Base-by-base conservation (phyloP, 2,888 invertebrate species). In the Pardosa pseudoannulata region DNA sequence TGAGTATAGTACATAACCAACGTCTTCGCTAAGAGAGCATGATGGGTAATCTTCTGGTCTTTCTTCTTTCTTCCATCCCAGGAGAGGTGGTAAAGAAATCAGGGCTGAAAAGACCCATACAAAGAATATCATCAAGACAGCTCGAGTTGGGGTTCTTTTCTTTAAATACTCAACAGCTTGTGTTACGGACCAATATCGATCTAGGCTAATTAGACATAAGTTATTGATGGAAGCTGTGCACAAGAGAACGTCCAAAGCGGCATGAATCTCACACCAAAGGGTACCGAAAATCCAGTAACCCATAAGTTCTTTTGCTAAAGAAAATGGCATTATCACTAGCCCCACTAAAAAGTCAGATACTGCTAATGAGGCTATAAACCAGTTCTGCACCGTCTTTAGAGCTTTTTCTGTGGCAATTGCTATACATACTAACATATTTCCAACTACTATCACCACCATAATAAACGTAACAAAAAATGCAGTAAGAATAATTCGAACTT, bases 221-320 rank as follows among this genome's bases (percentile, higher is more conserved):
- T 98, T 98, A 95, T 98, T 96, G 89, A 98, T 98, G 88, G 97
- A 97, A 70, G 98, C 97, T 13, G 98, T 98, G 92, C 97, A 97
- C 91, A 98, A 93, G 62, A 98, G 93, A 90, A 98, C 98, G 93
- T 98, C 98, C 94, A 97, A 96, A 28, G 98, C 98, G 73, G 96
- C 96, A 92, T 97, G 96, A 90, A 98, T 95, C 92, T 98, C 97
- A 92, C 98, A 98, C 97, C 98, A 97, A 94, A 97, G 95, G 90
- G 95, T 94, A 83, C 98, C 98, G 91, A 98, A 98, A 92, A 97
- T 96, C 98, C 98, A 98, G 91, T 98, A 98, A 7, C 98, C 98
- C 98, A 98, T 98, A 90, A 98, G 93, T 93, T 98, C 98, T 91
- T 98, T 97, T 39, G 98, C 97, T 90, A 98, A 92, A 36, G 98